Evolutionary conservation across 2,888 invertebrate genomes (phyloP).

Genomic region (Halictus quadricinctus): DNA sequence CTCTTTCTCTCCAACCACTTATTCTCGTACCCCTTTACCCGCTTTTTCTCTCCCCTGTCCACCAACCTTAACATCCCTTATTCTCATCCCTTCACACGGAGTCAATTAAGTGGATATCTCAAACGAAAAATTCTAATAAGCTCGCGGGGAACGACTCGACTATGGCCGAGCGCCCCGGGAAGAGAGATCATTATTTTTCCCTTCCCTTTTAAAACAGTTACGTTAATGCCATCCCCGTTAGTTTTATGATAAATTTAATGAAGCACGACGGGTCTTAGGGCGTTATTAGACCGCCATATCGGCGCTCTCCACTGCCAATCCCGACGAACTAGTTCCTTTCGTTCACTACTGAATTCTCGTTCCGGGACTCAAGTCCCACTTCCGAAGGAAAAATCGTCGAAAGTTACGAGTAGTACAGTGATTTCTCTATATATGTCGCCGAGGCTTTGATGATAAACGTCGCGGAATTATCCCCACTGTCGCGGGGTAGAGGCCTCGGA

Average conservation of each 20-base stretch:
- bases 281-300: slow-evolving; percentile 23
- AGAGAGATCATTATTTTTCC: slow-evolving; percentile 53
- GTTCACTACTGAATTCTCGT: background rate
- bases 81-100: slow-evolving; percentile 57
- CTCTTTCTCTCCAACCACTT: slow-evolving; percentile 38
- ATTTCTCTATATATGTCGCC: no score
- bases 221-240: slow-evolving; percentile 49
- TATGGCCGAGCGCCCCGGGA: slow-evolving; percentile 19
- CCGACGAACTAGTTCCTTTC: background rate
- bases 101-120: slow-evolving; percentile 69
- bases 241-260: slow-evolving; percentile 52
- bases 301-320: background rate
- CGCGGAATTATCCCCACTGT: no score
- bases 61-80: slow-evolving; percentile 5
- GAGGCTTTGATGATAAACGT: no score
- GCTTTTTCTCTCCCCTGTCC: background rate
- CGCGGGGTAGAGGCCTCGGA: background rate
- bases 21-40: slow-evolving; percentile 38
- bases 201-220: slow-evolving; percentile 35
- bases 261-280: slow-evolving; percentile 26
- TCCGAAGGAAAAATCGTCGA: background rate
- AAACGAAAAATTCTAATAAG: slow-evolving; percentile 71
- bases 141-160: slow-evolving; percentile 46
- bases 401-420: background rate
- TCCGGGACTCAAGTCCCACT: background rate